Evolutionary conservation across 2,888 invertebrate species (phyloP).

Genomic region (Calameuta idolon): DNA sequence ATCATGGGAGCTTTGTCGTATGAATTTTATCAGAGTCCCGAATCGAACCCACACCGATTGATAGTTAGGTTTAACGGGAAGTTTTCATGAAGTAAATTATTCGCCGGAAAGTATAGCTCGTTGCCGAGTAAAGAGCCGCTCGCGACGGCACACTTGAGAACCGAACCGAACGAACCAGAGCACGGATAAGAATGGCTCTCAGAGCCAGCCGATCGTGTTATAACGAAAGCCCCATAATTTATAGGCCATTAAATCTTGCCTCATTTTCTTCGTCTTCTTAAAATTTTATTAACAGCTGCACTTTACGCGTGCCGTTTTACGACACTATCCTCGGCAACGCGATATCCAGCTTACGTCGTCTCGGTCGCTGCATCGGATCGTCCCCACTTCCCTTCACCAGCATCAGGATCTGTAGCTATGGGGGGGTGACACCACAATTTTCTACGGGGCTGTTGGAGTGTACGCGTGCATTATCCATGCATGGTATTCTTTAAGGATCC

Average conservation of each 20-base stretch:
- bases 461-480: not conserved
- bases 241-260: slow-evolving; percentile 36
- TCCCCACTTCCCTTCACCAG: not conserved
- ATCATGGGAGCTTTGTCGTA: not conserved
- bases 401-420: not conserved
- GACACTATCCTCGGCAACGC: slow-evolving; percentile 12
- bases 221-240: slow-evolving; percentile 30
- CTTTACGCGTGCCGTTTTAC: slow-evolving; percentile 27
- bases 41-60: not conserved
- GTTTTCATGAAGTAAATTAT: not conserved
- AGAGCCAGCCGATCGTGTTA: not conserved
- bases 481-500: not conserved
- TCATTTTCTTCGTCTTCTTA: slow-evolving; percentile 33
- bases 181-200: not conserved
- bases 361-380: not conserved
- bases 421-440: not conserved
- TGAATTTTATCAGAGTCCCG: not conserved
- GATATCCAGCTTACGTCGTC: slow-evolving; percentile 2
- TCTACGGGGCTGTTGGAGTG: not conserved
- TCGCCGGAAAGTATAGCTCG: not conserved
- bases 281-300: slow-evolving; percentile 41
- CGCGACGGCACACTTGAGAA: not conserved
- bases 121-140: not conserved
- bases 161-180: not conserved
- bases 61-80: not conserved